These are phyloP conservation scores for Oceanites oceanicus DNA, from an alignment of 2,113 vertebrate genomes.

Conservation along the genomic window DNA sequence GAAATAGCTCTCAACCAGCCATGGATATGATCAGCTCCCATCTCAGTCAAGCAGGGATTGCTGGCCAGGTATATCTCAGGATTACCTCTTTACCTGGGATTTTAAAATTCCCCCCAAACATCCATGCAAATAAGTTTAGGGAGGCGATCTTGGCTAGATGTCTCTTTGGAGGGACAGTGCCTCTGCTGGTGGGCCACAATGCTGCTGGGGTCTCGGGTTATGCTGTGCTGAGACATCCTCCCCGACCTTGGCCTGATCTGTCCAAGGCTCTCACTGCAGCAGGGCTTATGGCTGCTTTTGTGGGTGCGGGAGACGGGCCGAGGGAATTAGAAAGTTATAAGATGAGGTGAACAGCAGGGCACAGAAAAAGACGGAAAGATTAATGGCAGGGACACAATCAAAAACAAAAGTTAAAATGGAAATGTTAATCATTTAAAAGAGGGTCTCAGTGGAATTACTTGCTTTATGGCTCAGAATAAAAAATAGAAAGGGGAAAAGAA, in stretches of 20 bases:
- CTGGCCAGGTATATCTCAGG: neutral
- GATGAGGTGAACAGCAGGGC: slow-evolving; percentile 27
- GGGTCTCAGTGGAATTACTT: slow-evolving; percentile 49
- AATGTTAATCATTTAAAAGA: slow-evolving; percentile 72
- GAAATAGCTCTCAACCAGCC: neutral
- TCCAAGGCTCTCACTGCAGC: neutral
- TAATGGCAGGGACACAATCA: slow-evolving; percentile 59
- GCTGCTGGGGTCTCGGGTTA: neutral
- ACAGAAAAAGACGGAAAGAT: slow-evolving; percentile 52
- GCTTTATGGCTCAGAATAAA: slow-evolving; percentile 57
- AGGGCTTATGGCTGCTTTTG: neutral
- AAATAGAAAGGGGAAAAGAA: slow-evolving; percentile 51
- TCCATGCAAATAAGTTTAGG: neutral
- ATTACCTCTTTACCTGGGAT: neutral
- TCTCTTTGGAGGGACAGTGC: neutral
- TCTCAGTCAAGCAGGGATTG: neutral
- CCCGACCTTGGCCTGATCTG: neutral
- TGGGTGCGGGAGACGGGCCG: neutral
- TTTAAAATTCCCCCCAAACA: neutral
- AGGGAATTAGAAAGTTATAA: neutral
- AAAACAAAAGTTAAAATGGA: slow-evolving; percentile 70
- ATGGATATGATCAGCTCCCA: neutral
- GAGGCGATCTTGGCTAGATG: neutral
- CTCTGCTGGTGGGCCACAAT: neutral
- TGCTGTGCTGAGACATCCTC: neutral